Percentiles rank a stretch among this genome's conserved stretches.
phyloP scores from a whole-genome alignment of 53 echinoderm and acorn worm species.

The Mesocentrotus franciscanus region DNA sequence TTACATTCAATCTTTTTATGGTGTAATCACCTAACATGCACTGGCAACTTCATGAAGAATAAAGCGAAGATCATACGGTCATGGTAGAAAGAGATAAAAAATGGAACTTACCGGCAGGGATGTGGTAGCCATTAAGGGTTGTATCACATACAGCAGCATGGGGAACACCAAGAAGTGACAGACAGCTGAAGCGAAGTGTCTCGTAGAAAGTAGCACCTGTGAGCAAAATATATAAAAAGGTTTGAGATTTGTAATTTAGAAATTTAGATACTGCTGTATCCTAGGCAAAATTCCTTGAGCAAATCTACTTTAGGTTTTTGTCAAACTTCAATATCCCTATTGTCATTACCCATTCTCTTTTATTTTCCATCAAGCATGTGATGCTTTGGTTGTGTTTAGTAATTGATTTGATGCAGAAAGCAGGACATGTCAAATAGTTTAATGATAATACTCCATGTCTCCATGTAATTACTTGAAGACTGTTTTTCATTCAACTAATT shows the following conservation, averaged over 20 bases:
- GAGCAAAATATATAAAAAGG: background rate
- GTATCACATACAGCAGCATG: conserved; percentile 91
- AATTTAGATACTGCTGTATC: background rate
- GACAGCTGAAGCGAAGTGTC: conserved; percentile 89
- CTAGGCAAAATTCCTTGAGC: background rate
- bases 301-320: background rate
- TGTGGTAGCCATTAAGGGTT: conserved; percentile 82
- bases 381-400: background rate
- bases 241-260: background rate
- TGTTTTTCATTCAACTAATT: too few species aligned
- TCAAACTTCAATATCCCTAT: background rate
- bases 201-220: conserved; percentile 95
- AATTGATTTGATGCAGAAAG: background rate
- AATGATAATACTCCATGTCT: too few species aligned
- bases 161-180: conserved; percentile 93
- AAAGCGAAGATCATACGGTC: background rate
- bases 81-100: background rate
- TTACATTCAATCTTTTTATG: background rate
- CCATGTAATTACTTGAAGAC: too few species aligned
- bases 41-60: background rate
- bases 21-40: background rate
- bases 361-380: background rate
- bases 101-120: conserved; percentile 85
- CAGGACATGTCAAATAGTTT: too few species aligned
- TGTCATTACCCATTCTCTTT: background rate